Evolutionary conservation across 1,140 invertebrate genomes (phyloP).

Genomic region (Philopotamus ludificatus): DNA sequence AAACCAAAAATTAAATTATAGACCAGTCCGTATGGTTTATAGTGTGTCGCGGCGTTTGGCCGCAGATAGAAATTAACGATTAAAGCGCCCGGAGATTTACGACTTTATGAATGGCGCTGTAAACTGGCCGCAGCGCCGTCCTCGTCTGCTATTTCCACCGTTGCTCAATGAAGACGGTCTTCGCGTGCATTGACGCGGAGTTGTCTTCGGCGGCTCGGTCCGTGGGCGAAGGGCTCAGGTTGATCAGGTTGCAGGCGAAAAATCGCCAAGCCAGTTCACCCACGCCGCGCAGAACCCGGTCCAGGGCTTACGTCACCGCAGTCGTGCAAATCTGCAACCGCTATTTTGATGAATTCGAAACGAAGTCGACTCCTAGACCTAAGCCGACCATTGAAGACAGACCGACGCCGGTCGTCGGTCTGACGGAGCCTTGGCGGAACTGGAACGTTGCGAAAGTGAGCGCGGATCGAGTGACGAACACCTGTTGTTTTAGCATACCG

Average conservation of each 20-base stretch:
- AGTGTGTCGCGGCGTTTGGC: too few relatives aligned
- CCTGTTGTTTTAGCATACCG: slow-evolving; percentile 2
- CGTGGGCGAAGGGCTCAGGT: slow-evolving; percentile 13
- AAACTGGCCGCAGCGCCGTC: too few relatives aligned
- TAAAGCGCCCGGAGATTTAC: too few relatives aligned
- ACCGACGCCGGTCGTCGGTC: slow-evolving; percentile 23
- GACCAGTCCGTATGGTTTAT: too few relatives aligned
- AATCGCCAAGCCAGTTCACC: slow-evolving; percentile 9
- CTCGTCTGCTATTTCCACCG: too few relatives aligned
- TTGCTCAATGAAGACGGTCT: too few relatives aligned
- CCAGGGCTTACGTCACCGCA: neutral
- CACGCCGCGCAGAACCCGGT: neutral
- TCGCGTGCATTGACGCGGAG: neutral
- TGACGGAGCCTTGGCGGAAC: neutral
- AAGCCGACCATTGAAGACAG: slow-evolving; percentile 22
- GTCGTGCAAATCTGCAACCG: neutral
- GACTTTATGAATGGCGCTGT: too few relatives aligned
- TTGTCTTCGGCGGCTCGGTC: neutral
- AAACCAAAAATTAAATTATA: too few relatives aligned
- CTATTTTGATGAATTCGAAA: slow-evolving; percentile 27
- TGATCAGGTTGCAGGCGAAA: neutral
- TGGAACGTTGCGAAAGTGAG: neutral
- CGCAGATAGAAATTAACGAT: too few relatives aligned
- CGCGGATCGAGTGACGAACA: neutral
- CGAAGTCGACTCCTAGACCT: slow-evolving; percentile 16